Base-by-base conservation (phyloP, 2,888 invertebrate species). In the Amphipoea oculea region DNA sequence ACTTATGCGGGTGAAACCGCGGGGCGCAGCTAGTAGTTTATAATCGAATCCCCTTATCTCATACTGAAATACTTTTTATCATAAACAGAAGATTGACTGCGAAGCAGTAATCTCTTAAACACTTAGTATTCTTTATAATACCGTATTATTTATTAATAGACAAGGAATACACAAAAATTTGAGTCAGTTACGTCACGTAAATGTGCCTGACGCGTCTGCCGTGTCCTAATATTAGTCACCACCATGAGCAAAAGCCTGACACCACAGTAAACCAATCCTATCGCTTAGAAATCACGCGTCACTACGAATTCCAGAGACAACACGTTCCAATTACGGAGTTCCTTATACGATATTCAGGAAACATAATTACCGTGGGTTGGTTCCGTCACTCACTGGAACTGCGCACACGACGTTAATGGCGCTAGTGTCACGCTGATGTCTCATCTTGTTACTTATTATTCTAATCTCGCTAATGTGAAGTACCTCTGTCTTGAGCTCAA, bases 351-450 rank as follows among this genome's bases (percentile, higher is more conserved):
- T 90, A 92, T 93, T 93, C 93, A 92, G 90, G 89, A 88, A 90
- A 91, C 92, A 92, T 94, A 95, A 95, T 95, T 94, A 94, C 91
- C 83, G 88, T 88, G 90, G 88, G 93, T 92, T 94, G 94, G 92
- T 93, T 89, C 88, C 91, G 94, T 95, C 95, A 94, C 93, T 95
- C 93, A 91, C 86, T 90, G 87, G 85, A 86, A 78, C 74, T 86
- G 82, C 79, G 81, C 81, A 83, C 77, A 83, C 86, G 86, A 85
- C 78, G 84, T 86, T 89, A 89, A 89, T 90, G 86, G 89, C 76
- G 68, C 78, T 82, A 71, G 79, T 86, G 87, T 86, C 85, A 83
- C 71, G 65, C 83, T 81, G 83, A 74, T 83, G 82, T 81, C 81
- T 85, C 83, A 81, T 81, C 81, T 82, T 80, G 85, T 84, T 88